These are phyloP conservation scores for Notechis scutatus DNA, from an alignment of 2,113 vertebrate species.

Conservation along the genomic window DNA sequence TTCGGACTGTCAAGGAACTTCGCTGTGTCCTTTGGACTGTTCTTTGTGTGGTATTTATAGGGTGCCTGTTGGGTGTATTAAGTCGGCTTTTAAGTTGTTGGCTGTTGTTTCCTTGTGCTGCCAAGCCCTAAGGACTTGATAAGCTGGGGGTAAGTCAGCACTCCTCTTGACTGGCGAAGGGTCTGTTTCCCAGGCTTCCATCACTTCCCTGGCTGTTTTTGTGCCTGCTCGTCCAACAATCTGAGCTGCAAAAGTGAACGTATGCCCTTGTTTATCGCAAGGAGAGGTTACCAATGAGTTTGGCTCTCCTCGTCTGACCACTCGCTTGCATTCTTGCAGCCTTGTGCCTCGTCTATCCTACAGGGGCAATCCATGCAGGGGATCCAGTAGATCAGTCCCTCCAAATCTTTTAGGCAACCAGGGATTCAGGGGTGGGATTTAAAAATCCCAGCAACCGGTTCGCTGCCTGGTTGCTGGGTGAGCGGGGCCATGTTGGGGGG, in stretches of 20 bases:
- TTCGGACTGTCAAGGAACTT: background rate
- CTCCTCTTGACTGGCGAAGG: background rate
- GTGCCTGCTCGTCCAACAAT: background rate
- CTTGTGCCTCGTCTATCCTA: background rate
- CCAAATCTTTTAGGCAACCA: no score
- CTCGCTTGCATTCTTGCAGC: background rate
- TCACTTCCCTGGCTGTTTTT: background rate
- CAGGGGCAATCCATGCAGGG: background rate
- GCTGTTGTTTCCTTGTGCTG: no score
- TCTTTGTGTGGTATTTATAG: background rate
- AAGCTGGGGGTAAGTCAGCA: background rate
- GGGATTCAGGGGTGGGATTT: no score
- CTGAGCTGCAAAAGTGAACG: background rate
- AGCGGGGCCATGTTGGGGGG: no score
- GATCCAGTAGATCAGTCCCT: background rate
- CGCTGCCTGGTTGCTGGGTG: no score
- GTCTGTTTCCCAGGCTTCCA: background rate
- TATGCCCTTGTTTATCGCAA: background rate
- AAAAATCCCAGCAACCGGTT: no score
- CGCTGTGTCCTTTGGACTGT: background rate
- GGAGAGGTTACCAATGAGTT: background rate
- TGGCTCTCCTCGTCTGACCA: background rate
- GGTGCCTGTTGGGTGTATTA: background rate
- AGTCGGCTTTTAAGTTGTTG: no score
- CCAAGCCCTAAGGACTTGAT: background rate